phyloP scores from a whole-genome alignment of 2,888 invertebrate species.

The Tyria jacobaeae region DNA sequence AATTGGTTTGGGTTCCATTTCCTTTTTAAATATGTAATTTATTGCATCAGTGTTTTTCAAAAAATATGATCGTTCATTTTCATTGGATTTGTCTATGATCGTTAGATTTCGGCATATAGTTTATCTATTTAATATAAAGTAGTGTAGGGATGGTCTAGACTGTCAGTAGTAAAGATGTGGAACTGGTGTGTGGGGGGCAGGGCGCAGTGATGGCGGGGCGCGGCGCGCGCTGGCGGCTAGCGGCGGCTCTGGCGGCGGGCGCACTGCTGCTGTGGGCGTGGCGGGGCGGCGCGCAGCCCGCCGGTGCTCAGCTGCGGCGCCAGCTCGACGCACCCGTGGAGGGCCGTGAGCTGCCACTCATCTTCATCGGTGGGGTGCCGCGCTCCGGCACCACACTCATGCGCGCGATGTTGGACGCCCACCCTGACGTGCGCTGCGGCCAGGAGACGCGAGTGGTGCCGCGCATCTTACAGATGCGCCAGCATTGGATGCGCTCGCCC shows the following conservation, averaged over 20 bases:
- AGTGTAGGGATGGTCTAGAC: neutral
- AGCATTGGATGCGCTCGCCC: conserved; percentile 98
- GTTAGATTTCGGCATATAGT: too few relatives aligned
- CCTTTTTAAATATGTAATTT: too few relatives aligned
- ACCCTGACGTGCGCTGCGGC: conserved; percentile 98
- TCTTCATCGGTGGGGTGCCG: conserved; percentile 99
- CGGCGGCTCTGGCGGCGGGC: conserved; percentile 53
- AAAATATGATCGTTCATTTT: too few relatives aligned
- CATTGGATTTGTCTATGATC: too few relatives aligned
- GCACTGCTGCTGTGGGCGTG: conserved; percentile 59
- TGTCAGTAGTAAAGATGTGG: neutral
- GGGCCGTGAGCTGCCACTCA: conserved; percentile 96
- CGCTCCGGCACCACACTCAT: conserved; percentile 98
- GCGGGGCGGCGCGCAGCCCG: conserved; percentile 53
- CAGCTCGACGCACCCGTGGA: conserved; percentile 69
- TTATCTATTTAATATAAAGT: neutral
- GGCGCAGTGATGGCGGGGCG: conserved; percentile 24
- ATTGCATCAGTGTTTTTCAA: too few relatives aligned
- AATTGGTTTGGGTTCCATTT: too few relatives aligned
- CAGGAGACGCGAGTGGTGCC: conserved; percentile 99
- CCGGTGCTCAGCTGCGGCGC: conserved; percentile 42
- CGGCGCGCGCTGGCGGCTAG: conserved; percentile 50
- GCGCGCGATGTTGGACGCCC: conserved; percentile 99
- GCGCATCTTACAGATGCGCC: conserved; percentile 96
- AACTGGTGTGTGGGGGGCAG: neutral